Conservation (phyloP, 2,888 invertebrate genomes). For the Frankliniella fusca region DNA sequence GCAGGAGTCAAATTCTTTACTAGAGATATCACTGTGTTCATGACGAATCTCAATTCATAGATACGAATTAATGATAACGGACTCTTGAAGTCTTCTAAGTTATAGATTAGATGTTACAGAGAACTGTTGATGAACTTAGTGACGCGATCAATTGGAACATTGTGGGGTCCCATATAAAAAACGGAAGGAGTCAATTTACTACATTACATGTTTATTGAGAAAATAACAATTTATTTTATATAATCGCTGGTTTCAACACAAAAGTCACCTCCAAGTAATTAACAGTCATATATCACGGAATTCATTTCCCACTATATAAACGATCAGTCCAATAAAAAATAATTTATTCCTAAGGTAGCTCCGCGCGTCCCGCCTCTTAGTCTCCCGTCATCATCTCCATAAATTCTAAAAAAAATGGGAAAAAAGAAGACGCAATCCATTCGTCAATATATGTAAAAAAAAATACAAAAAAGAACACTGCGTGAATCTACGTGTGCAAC, state of each 20-base stretch:
- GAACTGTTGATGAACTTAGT: no score
- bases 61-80: no score
- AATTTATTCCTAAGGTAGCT: neutral
- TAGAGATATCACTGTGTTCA: no score
- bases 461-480: constrained; percentile 20
- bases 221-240: constrained; percentile 12
- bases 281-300: constrained; percentile 13
- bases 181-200: no score
- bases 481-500: neutral
- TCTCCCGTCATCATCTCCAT: constrained; percentile 79
- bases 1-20: no score
- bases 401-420: constrained; percentile 59
- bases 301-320: neutral
- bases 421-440: constrained; percentile 30
- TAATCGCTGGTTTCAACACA: neutral
- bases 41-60: no score
- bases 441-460: constrained; percentile 25
- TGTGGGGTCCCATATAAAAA: no score
- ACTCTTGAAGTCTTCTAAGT: no score
- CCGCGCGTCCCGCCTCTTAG: constrained; percentile 45
- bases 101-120: no score
- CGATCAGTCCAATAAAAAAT: constrained; percentile 13
- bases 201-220: neutral
- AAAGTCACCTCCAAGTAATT: neutral
- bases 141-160: no score